These are phyloP conservation scores for Parauchenoglanis punctatus DNA, from an alignment of 2,797 vertebrate genomes.

Conservation along the genomic window DNA sequence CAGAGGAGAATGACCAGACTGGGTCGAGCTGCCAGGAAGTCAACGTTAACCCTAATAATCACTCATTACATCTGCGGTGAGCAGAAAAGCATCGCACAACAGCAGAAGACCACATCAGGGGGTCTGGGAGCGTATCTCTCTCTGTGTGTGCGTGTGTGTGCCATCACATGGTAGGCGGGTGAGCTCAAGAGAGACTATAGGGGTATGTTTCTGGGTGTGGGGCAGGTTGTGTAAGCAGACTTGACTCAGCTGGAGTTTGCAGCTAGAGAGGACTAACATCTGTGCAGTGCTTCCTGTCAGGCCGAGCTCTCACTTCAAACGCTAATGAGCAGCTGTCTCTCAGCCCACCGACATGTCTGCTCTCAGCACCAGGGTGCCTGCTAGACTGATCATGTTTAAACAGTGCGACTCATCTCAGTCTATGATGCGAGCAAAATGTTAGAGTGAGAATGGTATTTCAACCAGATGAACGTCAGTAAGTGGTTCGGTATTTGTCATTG, in stretches of 20 bases:
- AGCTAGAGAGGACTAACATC: constrained; percentile 61
- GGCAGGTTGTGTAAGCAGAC: constrained; percentile 62
- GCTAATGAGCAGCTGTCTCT: constrained; percentile 52
- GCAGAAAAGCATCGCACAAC: not conserved
- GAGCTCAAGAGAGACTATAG: constrained; percentile 26
- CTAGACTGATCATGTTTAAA: not conserved
- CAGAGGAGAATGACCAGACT: not conserved
- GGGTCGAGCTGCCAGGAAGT: not conserved
- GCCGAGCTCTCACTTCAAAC: constrained; percentile 35
- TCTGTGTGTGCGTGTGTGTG: not conserved
- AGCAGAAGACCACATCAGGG: not conserved
- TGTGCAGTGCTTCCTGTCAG: constrained; percentile 60
- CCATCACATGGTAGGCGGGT: constrained; percentile 3
- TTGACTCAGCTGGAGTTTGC: constrained; percentile 60
- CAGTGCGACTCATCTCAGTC: not conserved
- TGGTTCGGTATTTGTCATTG: not conserved
- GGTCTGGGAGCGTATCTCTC: not conserved
- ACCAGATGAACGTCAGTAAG: not conserved
- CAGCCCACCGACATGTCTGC: constrained; percentile 23
- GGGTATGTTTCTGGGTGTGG: constrained; percentile 28
- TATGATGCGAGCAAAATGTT: not conserved
- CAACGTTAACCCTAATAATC: not conserved
- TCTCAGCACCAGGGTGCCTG: constrained; percentile 20
- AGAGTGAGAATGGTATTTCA: not conserved
- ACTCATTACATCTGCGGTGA: not conserved